Base-by-base conservation (phyloP, 2,797 vertebrate genomes). In the Scarus forsteni region DNA sequence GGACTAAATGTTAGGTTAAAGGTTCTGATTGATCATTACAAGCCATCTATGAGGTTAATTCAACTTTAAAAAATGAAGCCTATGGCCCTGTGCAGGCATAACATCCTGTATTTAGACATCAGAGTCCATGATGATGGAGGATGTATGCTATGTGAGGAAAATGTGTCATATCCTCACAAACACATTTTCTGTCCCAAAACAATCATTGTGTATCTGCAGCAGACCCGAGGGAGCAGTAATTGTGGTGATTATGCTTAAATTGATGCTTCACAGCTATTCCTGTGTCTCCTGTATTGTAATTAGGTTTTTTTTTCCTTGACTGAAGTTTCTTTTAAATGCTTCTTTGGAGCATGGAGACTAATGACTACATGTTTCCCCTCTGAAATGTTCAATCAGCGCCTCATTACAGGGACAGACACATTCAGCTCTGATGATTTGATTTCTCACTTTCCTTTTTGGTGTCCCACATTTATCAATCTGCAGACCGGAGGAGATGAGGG, bases 301-400 rank as follows among this genome's bases (percentile, higher is more conserved):
- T 90, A 89, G 61, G 70, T 87, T 76, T 88, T 87, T n/a, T 80
- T 66, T 54, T 40, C 62, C 62, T 75, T 44, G 7, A 50, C 68
- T 75, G 73, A 88, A 88, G 80, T 89, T 90, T 90, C 73, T 90
- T 85, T 87, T 83, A 81, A 88, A 91, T 74, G 87, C 87, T 83
- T 92, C 89, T 90, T 79, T 73, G 77, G 77, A 87, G 88, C 89
- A 76, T 40, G 66, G 73, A 86, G 82, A 87, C 84, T 90, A 92
- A 93, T 88, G 88, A 88, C 85, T 88, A 65, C 92, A 92, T 93
- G 92, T 93, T 88, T 85, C 85, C 72, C 73, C 85, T 69, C 83
- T 88, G 88, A 93, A 92, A 91, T 89, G 85, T 92, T 93, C 92
- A 93, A 94, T 94, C 92, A 93, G 86, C 43, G 13, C 51, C 86